A percentile compares a stretch with the other conserved stretches of the same genome.
These are phyloP conservation scores for Lamproptera curius DNA, from an alignment of 2,888 invertebrate species.

Conservation along the genomic window DNA sequence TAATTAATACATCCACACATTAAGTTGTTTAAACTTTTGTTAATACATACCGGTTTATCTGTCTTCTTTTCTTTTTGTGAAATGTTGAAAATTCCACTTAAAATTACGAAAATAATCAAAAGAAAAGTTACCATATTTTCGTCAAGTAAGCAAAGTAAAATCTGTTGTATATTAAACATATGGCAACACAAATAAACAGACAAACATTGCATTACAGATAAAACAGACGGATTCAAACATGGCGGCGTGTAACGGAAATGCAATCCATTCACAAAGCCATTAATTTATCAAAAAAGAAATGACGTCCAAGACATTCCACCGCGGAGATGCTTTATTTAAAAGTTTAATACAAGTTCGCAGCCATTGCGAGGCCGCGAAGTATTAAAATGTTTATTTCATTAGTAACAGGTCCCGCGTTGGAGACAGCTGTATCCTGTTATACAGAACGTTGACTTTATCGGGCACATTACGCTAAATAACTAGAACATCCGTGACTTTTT, in stretches of 20 bases:
- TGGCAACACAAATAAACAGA: too few species aligned
- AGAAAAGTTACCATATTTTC: too few species aligned
- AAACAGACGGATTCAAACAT: background rate
- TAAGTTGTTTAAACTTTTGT: too few species aligned
- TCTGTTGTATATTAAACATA: too few species aligned
- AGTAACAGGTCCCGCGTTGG: slow-evolving; percentile 36
- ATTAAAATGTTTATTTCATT: slow-evolving; percentile 54
- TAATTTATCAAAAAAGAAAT: slow-evolving; percentile 35
- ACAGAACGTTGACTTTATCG: slow-evolving; percentile 19
- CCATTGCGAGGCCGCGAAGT: slow-evolving; percentile 29
- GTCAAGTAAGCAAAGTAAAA: too few species aligned
- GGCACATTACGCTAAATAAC: slow-evolving; percentile 12
- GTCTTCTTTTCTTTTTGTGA: too few species aligned
- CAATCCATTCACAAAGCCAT: slow-evolving; percentile 40
- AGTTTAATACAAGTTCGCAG: slow-evolving; percentile 35
- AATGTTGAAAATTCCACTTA: too few species aligned
- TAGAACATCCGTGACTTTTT: slow-evolving; percentile 17
- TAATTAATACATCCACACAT: too few species aligned
- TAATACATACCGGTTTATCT: too few species aligned
- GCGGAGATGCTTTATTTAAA: slow-evolving; percentile 40
- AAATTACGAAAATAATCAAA: too few species aligned
- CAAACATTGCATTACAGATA: too few species aligned
- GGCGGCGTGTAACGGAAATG: slow-evolving; percentile 27
- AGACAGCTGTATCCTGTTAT: slow-evolving; percentile 49
- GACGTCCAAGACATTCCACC: slow-evolving; percentile 31